Base-by-base conservation (phyloP, 2,888 invertebrate species). In the Chymomyza fuscimana region DNA sequence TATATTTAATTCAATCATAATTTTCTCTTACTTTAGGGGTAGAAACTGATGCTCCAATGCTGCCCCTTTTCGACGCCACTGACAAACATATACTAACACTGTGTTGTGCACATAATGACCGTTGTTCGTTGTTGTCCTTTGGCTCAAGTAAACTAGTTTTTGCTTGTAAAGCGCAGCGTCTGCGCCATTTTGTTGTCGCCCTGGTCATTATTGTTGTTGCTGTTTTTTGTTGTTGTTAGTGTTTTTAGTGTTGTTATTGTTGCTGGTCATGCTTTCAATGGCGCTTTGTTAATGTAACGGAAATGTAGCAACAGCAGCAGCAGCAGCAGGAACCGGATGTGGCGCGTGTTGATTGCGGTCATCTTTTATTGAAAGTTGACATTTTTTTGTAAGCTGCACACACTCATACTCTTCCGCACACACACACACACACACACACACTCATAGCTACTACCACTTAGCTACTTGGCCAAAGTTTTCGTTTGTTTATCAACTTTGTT, bases 221-320 rank as follows among this genome's bases (percentile, higher is more conserved):
- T 25, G 25, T 19, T 56, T n/a, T n/a, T n/a, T n/a, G n/a, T 25
- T 25, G 25, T 25, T 25, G 25, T 19, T 56, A 9, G 5, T 51
- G 73, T 61, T 67, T 58, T 16, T 46, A 29, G 52, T 54, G 54
- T 63, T 67, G 62, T 51, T 61, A 54, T 70, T 72, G 70, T 16
- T 68, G 77, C 66, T 65, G 40, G 25, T 80, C 77, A 81, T 79
- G 78, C 68, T 54, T 65, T 85, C 80, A 87, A 87, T 86, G 76
- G 79, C 78, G 81, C 86, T 83, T 83, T 85, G 87, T 86, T 82
- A 86, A 85, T 86, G 77, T 76, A 77, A 83, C 86, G 86, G 86
- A 86, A 86, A 87, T 83, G 86, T 82, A 72, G 61, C 74, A 72
- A 77, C 73, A 66, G 70, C 73, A 67, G 73, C 72, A 59, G 58